Base-by-base conservation (phyloP, 1,140 invertebrate species). In the Drosophila sp. region DNA sequence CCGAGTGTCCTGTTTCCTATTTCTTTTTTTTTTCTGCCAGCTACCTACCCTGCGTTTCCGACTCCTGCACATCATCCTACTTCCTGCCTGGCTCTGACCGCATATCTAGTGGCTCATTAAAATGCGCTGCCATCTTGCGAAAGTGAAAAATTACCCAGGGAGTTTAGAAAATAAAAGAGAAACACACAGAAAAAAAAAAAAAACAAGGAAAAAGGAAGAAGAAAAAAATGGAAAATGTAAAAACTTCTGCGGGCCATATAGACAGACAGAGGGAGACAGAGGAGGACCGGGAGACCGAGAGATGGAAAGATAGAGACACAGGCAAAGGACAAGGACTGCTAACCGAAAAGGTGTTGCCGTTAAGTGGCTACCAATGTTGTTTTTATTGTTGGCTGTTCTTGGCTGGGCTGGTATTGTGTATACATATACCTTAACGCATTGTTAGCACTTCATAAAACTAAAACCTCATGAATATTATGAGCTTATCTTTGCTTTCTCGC, bases 61-160 rank as follows among this genome's bases (percentile, higher is more conserved):
- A 30, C 32, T 65, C 76, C 35, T 63, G 54, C 74, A 25, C 27
- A 58, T 61, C 44, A 55, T 57, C 41, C 27, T 63, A 11, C 38
- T 44, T 62, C 57, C 41, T 40, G 27, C 70, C 44, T 54, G 58
- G n/a, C 40, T 79, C 40, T 79, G 74, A 70, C 70, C 75, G 75
- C 66, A 66, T 61, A 67, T 75, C 72, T 72, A 66, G 33, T 77
- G 76, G 70, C 84, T 89, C 84, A 89, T 89, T 89, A 89, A 89
- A 89, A 89, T 89, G 73, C 84, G 84, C 85, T 89, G 84, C 80
- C 84, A 89, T 89, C 84, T 89, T 84, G 84, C 80, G 84, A 89
- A 89, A 89, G 84, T 89, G 84, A 89, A 89, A 89, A 89, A 89
- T 89, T 89, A 82, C 77, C 79, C 71, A 80, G 64, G 60, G 55